These are phyloP conservation scores for Atrina japonica DNA, from an alignment of 2,888 invertebrate genomes.

Conservation along the genomic window DNA sequence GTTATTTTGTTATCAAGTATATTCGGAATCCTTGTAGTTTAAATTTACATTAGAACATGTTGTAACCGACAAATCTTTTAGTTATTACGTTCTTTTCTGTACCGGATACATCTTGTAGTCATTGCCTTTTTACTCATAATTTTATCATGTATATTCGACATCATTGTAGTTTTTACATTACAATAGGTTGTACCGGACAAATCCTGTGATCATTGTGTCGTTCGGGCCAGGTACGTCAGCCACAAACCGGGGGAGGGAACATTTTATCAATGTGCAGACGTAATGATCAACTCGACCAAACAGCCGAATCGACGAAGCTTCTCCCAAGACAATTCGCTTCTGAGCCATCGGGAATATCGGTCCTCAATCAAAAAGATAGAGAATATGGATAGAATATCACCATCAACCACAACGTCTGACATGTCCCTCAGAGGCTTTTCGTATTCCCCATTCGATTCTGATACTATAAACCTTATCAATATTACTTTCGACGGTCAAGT, in stretches of 20 bases:
- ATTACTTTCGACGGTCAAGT: conserved; percentile 16
- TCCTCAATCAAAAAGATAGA: conserved; percentile 3
- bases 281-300: conserved; percentile 35
- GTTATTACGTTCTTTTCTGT: too few relatives aligned
- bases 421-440: conserved; percentile 47
- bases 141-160: too few relatives aligned
- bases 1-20: too few relatives aligned
- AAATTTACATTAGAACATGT: too few relatives aligned
- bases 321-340: not conserved
- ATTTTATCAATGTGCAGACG: conserved; percentile 65
- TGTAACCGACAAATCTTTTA: too few relatives aligned
- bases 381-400: not conserved
- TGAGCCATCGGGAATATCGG: conserved; percentile 13
- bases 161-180: too few relatives aligned
- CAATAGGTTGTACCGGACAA: conserved; percentile 58
- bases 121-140: too few relatives aligned
- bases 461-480: conserved; percentile 14
- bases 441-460: conserved; percentile 50
- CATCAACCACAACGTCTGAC: not conserved
- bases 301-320: not conserved
- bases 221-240: conserved; percentile 59
- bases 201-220: conserved; percentile 61
- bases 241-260: conserved; percentile 66
- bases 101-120: too few relatives aligned
- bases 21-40: too few relatives aligned